Evolutionary conservation across 2,888 invertebrate genomes (phyloP), one percentile per base, ranked within the genome.

Genomic region (Hesperia comma): DNA sequence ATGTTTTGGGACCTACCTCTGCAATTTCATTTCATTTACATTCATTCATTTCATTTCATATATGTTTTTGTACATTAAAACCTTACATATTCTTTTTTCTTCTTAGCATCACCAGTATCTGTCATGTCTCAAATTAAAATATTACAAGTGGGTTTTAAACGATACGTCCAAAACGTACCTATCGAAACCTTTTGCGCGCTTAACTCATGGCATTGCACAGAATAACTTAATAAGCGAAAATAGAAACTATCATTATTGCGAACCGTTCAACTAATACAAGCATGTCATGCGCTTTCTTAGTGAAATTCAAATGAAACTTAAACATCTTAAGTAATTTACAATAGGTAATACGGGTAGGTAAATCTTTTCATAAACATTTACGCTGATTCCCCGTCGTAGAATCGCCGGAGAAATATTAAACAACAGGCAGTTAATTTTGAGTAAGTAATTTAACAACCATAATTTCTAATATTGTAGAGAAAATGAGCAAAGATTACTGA

Each of bases 241-340:
- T 32, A 53, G 53, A 53, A 53, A 53, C 32, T 53, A 4, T 2
- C 12, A 53, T 53, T 53, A 53, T 32, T 53, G 53, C 5, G 2
- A 53, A 53, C 26, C 14, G 53, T 53, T 53, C 26, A 37, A 37
- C 4, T 32, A 32, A 21, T 51, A 4, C 26, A 26, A 26, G 26
- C 5, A 21, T 12, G 51, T 19, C 6, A 21, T 51, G n/a, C 26
- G 19, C 51, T 51, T 21, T 51, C 51, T 51, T 26, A 15, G 53
- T 53, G 32, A 53, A 53, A 53, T 32, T n/a, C 7, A 53, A 53
- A 32, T 53, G 53, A 53, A 53, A 53, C 53, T 32, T 32, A 53
- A 53, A 26, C 53, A 53, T 14, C 53, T 53, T n/a, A 26, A 53
- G 53, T 49, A 19, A 49, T 49, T 49, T 49, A 49, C 49, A 49